Evolutionary conservation across 2,888 invertebrate species (phyloP), one percentile per base, ranked within the genome.

Genomic region (Lithophane socia): DNA sequence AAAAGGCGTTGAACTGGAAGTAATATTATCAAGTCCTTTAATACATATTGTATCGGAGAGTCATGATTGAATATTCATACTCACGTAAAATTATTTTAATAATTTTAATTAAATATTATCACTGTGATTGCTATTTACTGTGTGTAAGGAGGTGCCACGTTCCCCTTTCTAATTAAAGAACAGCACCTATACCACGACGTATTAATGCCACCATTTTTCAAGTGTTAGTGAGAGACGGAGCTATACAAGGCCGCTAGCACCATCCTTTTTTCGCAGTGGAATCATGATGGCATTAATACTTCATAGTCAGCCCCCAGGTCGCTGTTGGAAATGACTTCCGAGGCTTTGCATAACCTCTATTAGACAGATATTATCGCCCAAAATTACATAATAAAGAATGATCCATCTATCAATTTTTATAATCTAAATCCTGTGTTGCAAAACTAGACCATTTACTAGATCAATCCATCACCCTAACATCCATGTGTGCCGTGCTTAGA

Each of bases 401-500:
- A 12, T 21, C 13, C 3, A 16, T 18, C 13, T 10, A 44, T 8
- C 2, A 18, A 37, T 37, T 9, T 47, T n/a, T 16, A 13, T 47
- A 49, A 29, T 29, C n/a, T 2, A 37, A 37, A 49, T 13, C 21
- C 0, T 29, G 29, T 29, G 29, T 29, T 29, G 29, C 29, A 69
- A 64, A 82, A 61, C 60, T 69, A 54, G 49, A 60, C 3, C 58
- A 70, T 8, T 44, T 21, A 75, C 58, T 24, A 64, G 66, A 66
- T 68, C 68, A 18, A 75, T 84, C 24, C 18, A 78, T 67, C 49
- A 70, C 71, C 8, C 24, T 76, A 67, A 73, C 21, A 61, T 64
- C 80, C 79, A 86, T 92, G 89, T 90, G 79, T 72, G 84, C 90
- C 85, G 74, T 75, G 83, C 88, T 84, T 89, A 87, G 83, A 29